Conservation (phyloP, 2,888 invertebrate species). For the Zootermopsis nevadensis region DNA sequence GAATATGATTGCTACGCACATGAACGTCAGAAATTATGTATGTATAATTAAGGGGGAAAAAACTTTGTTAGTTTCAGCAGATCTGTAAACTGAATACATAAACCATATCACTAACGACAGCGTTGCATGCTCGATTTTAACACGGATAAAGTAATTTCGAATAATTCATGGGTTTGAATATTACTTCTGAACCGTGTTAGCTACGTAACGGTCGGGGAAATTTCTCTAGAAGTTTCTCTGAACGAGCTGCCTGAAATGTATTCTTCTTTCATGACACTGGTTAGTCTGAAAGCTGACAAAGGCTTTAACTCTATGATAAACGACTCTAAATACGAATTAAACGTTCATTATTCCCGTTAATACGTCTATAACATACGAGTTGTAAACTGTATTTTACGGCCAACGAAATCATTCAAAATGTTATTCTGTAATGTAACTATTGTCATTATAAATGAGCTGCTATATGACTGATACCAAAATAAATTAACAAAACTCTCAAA, state of each 20-base stretch:
- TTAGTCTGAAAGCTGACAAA: too few relatives aligned
- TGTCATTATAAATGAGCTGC: too few relatives aligned
- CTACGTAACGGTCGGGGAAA: neutral
- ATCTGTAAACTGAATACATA: constrained; percentile 20
- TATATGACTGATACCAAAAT: too few relatives aligned
- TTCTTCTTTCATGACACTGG: neutral
- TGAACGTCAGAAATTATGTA: neutral
- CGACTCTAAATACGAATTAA: too few relatives aligned
- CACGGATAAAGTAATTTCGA: constrained; percentile 26
- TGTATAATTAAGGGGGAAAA: neutral
- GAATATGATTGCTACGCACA: neutral
- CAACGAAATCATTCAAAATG: too few relatives aligned
- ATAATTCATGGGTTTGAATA: constrained; percentile 27
- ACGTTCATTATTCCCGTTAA: too few relatives aligned
- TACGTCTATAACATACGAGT: too few relatives aligned
- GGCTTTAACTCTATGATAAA: too few relatives aligned
- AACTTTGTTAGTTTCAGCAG: neutral
- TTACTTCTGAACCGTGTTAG: neutral
- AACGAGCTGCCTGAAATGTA: neutral
- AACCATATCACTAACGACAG: constrained; percentile 11
- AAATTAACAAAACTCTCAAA: too few relatives aligned
- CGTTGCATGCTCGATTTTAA: constrained; percentile 17
- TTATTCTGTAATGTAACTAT: too few relatives aligned
- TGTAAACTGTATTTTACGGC: too few relatives aligned
- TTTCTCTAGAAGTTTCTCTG: neutral